These are phyloP conservation scores for Ormyrus pomaceus DNA, from an alignment of 2,888 invertebrate genomes.

Conservation along the genomic window DNA sequence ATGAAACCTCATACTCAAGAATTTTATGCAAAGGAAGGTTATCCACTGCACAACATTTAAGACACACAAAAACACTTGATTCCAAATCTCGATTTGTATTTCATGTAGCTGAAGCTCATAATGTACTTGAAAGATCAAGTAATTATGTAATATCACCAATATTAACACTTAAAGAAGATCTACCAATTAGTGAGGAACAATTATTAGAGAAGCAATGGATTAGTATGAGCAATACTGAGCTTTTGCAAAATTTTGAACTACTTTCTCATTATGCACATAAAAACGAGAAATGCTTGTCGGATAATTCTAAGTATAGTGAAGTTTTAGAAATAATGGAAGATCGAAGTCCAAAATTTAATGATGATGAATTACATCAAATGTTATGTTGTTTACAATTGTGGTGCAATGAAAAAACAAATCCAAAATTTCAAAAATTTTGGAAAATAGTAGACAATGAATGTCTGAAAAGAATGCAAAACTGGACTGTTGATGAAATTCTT, in stretches of 20 bases:
- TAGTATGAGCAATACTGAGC: constrained; percentile 43
- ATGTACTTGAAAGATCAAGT: not conserved
- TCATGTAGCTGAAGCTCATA: not conserved
- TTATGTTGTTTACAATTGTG: constrained; percentile 46
- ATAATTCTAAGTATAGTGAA: constrained; percentile 20
- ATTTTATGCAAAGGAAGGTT: too few species aligned
- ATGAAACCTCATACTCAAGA: not conserved
- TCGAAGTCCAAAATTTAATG: constrained; percentile 24
- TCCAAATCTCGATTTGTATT: constrained; percentile 75
- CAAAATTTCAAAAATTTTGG: constrained; percentile 12
- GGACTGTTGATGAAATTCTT: constrained; percentile 42
- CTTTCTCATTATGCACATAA: constrained; percentile 38
- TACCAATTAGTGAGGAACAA: not conserved
- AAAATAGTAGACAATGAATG: constrained; percentile 44
- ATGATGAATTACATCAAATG: constrained; percentile 36
- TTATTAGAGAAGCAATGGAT: constrained; percentile 42
- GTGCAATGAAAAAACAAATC: not conserved
- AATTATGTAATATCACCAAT: not conserved
- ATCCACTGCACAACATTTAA: constrained; percentile 76
- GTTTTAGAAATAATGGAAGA: constrained; percentile 39
- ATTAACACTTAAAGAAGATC: not conserved
- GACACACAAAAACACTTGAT: constrained; percentile 95
- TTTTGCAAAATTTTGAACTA: constrained; percentile 52
- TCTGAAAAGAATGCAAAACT: constrained; percentile 14
- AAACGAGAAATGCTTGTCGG: not conserved